Percentiles rank a stretch among this genome's conserved stretches.
Conservation (phyloP, 2,797 vertebrate genomes). For the Falco columbarius region DNA sequence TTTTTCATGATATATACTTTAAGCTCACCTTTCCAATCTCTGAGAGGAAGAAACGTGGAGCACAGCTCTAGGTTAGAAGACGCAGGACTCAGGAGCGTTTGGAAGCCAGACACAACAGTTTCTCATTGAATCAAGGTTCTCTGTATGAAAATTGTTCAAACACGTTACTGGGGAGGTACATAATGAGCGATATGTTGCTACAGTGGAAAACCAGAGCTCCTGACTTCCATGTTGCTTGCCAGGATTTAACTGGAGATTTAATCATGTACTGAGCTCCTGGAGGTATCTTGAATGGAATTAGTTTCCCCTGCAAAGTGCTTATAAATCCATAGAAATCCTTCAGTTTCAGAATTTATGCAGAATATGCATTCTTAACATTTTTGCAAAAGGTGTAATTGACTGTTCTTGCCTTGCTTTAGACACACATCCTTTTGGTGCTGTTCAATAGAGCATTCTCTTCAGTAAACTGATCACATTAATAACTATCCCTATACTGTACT, state of each 20-base stretch:
- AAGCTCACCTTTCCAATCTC: neutral
- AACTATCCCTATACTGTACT: neutral
- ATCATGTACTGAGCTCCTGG: neutral
- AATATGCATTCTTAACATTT: neutral
- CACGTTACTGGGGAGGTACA: neutral
- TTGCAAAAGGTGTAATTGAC: neutral
- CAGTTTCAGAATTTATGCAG: neutral
- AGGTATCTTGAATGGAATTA: neutral
- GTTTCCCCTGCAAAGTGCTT: neutral
- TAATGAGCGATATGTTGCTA: neutral
- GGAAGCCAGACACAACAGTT: neutral
- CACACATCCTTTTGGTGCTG: neutral
- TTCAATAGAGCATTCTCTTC: neutral
- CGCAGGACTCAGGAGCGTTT: neutral
- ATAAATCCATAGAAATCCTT: constrained; percentile 8
- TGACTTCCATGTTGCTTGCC: neutral
- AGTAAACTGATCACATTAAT: neutral
- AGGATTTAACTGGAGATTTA: neutral
- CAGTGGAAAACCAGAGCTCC: neutral
- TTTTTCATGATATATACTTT: neutral
- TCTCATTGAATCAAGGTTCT: neutral
- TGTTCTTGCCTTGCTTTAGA: neutral
- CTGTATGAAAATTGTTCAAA: neutral
- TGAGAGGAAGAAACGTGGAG: neutral
- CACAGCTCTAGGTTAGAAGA: neutral